Base-by-base conservation (phyloP, 1,140 invertebrate species). In the Philopotamus ludificatus region DNA sequence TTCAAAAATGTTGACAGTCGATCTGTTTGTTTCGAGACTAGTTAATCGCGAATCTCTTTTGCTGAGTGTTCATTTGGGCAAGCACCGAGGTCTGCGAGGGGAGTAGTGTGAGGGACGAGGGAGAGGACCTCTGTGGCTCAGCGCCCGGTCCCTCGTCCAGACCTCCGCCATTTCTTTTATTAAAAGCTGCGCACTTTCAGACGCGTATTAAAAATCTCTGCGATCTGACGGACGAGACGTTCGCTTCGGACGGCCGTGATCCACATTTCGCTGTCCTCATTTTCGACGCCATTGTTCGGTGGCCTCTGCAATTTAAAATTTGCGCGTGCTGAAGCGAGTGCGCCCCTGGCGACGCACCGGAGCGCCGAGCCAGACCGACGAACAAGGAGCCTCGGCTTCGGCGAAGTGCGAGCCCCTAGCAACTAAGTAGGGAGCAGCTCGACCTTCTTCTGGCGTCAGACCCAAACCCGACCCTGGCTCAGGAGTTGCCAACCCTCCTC, bases 391-490 rank as follows among this genome's bases (percentile, higher is more conserved):
- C 3, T 53, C 50, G 50, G 50, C 16, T 21, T 53, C 23, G 23
- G 50, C 16, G 23, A 26, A 53, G 50, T 26, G 16, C 23, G 50
- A 53, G 50, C 50, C 20, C 21, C 51, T 39, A 26, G 28, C 44
- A 44, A 57, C 63, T 42, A 65, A 65, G 62, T 63, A 63, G 25
- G 34, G 21, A 51, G n/a, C 62, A 39, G 34, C 42, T 41, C 62
- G 53, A 34, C 45, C 55, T 65, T 59, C 63, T 65, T 57, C 55
- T 63, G 63, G 55, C 63, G 63, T 65, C 63, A 59, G 54, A 63
- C 47, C 63, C 21, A 58, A 44, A 18, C 63, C 54, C 55, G 22
- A 59, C 28, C 28, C 28, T 34, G 28, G 28, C 28, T 4, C 63
- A 47, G 44, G 18, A 47, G 44, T 47, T 47, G 23, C 20, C 42